phyloP scores from a whole-genome alignment of 1,140 invertebrate genomes.

The Bombyx mandarina region DNA sequence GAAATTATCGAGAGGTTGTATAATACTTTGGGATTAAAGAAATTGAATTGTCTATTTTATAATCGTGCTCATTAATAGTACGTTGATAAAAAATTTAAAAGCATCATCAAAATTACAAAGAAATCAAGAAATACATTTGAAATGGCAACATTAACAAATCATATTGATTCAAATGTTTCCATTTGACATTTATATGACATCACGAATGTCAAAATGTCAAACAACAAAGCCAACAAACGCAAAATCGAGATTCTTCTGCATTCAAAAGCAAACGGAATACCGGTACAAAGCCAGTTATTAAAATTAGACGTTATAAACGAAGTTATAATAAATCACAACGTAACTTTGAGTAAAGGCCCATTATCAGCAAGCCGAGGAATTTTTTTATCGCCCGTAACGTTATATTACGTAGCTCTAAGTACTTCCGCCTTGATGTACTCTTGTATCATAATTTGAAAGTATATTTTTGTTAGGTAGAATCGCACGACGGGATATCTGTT shows the following conservation, averaged over 20 bases:
- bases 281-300: neutral
- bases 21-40: no score
- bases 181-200: neutral
- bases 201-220: neutral
- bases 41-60: neutral
- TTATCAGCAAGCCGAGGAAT: slow-evolving; percentile 14
- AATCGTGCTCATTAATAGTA: neutral
- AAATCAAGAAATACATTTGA: neutral
- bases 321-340: slow-evolving; percentile 7
- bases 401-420: slow-evolving; percentile 15
- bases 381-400: slow-evolving; percentile 22
- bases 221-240: slow-evolving; percentile 1
- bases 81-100: neutral
- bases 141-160: neutral
- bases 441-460: slow-evolving; percentile 20
- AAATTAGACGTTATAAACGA: slow-evolving; percentile 7
- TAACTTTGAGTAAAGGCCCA: slow-evolving; percentile 14
- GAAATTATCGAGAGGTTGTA: no score
- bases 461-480: no score
- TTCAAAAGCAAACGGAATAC: no score
- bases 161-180: neutral
- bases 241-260: no score
- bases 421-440: slow-evolving; percentile 10
- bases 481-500: no score
- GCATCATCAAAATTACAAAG: neutral